Conservation (phyloP, 2,888 invertebrate genomes). For the Ectropis crepuscularia region DNA sequence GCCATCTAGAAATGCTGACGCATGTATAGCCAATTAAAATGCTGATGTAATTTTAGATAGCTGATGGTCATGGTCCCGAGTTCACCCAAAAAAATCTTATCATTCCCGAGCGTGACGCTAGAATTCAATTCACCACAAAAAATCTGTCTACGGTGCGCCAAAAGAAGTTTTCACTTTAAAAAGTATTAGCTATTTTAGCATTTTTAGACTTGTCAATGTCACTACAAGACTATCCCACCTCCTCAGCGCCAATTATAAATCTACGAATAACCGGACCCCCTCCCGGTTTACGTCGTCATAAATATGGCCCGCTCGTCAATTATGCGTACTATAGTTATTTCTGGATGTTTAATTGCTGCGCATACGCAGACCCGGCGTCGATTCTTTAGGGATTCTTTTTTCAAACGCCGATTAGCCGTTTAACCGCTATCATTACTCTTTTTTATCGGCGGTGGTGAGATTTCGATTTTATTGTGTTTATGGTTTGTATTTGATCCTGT, state of each 20-base stretch:
- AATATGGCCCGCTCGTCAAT: slow-evolving; percentile 73
- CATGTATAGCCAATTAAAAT: too few relatives aligned
- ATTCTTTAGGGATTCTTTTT: slow-evolving; percentile 53
- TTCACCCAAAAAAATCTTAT: too few relatives aligned
- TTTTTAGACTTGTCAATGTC: background rate
- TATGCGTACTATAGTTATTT: slow-evolving; percentile 72
- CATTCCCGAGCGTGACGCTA: too few relatives aligned
- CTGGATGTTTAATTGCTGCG: slow-evolving; percentile 76
- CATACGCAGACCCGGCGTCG: slow-evolving; percentile 57
- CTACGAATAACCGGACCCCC: slow-evolving; percentile 33
- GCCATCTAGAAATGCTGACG: too few relatives aligned
- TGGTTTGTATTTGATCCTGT: slow-evolving; percentile 5
- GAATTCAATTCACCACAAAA: too few relatives aligned
- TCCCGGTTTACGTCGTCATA: slow-evolving; percentile 59
- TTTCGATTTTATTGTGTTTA: slow-evolving; percentile 28
- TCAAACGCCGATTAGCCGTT: slow-evolving; percentile 45
- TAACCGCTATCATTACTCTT: slow-evolving; percentile 43
- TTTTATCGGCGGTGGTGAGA: slow-evolving; percentile 37
- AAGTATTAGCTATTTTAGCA: too few relatives aligned
- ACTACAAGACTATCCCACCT: slow-evolving; percentile 2
- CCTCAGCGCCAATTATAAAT: slow-evolving; percentile 31
- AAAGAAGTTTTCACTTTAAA: too few relatives aligned
- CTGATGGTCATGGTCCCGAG: too few relatives aligned
- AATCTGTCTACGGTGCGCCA: too few relatives aligned
- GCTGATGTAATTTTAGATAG: too few relatives aligned